Evolutionary conservation across 2,888 invertebrate species (phyloP).

Genomic region (Drosophila borborema): DNA sequence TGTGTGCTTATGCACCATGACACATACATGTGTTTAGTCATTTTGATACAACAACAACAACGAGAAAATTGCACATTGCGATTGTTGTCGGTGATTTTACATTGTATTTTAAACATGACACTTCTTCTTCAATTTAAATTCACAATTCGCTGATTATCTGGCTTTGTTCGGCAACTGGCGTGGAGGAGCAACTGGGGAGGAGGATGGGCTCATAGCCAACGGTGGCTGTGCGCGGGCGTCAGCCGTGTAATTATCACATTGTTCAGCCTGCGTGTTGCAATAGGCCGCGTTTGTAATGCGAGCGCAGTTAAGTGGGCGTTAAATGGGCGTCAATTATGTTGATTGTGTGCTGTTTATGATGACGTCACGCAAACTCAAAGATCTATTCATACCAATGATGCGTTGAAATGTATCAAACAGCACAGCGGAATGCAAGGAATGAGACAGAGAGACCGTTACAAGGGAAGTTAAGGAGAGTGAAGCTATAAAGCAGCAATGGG

Average conservation of each 20-base stretch:
- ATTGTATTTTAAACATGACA: constrained; percentile 48
- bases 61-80: constrained; percentile 49
- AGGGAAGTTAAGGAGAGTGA: not conserved
- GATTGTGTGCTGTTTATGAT: constrained; percentile 5
- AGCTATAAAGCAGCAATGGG: not conserved
- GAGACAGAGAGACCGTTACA: not conserved
- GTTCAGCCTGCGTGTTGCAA: constrained; percentile 49
- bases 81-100: constrained; percentile 43
- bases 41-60: constrained; percentile 23
- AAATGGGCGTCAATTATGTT: constrained; percentile 59
- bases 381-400: not conserved
- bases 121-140: constrained; percentile 63
- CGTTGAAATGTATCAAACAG: not conserved
- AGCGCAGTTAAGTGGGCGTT: constrained; percentile 65
- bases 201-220: not conserved
- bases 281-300: constrained; percentile 53
- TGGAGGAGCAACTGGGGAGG: not conserved
- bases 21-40: constrained; percentile 53
- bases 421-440: not conserved
- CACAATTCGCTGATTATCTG: constrained; percentile 55
- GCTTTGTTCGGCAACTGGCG: constrained; percentile 32
- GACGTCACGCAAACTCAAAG: constrained; percentile 11
- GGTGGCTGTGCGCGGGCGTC: constrained; percentile 64
- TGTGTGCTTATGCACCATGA: constrained; percentile 49
- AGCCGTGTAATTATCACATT: constrained; percentile 75